These are phyloP conservation scores for Neodiprion pinetum DNA, from an alignment of 1,140 invertebrate species.

Conservation along the genomic window DNA sequence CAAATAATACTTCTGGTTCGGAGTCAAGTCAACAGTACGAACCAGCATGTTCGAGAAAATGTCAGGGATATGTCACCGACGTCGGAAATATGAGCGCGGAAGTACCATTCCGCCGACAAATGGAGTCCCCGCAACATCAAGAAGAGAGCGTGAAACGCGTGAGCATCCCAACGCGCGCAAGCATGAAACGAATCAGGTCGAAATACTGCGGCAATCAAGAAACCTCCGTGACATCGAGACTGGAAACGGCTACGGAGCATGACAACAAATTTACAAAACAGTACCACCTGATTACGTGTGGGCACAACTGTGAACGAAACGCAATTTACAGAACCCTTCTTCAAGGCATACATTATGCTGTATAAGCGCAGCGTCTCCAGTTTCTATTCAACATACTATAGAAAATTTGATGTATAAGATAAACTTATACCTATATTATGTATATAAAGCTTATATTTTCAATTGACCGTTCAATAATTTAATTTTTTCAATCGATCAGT, in stretches of 20 bases:
- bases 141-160: conserved; percentile 13
- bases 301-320: background rate
- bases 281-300: background rate
- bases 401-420: background rate
- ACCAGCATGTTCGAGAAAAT: background rate
- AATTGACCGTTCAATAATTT: background rate
- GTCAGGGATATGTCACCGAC: background rate
- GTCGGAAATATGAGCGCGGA: background rate
- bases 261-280: background rate
- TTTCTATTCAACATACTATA: too few relatives aligned
- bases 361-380: background rate
- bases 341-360: background rate
- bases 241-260: background rate
- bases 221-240: background rate
- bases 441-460: conserved; percentile 3
- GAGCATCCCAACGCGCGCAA: conserved; percentile 8
- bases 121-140: conserved; percentile 5
- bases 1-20: background rate
- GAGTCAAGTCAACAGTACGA: background rate
- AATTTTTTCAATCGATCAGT: background rate
- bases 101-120: background rate
- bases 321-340: background rate
- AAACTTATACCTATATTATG: background rate
- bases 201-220: background rate
- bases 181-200: conserved; percentile 4